phyloP scores from a whole-genome alignment of 2,888 invertebrate genomes.

The Rhagonycha fulva region DNA sequence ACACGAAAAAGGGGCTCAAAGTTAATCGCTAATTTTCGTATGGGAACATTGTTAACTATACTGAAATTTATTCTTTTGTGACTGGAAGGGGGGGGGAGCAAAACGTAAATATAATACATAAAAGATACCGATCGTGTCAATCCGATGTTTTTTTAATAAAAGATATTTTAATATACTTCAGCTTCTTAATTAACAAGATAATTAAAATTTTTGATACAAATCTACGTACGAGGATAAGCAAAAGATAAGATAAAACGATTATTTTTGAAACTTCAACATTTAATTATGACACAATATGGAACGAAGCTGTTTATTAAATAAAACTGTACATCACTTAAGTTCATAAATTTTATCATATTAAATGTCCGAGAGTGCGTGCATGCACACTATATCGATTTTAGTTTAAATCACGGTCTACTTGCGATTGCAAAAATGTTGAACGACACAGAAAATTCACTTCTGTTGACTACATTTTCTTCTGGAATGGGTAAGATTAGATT shows the following conservation, averaged over 20 bases:
- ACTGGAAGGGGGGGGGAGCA: too few relatives aligned
- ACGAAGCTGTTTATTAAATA: neutral
- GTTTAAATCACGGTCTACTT: neutral
- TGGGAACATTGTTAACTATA: too few relatives aligned
- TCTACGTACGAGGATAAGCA: neutral
- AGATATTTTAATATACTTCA: neutral
- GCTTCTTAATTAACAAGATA: neutral
- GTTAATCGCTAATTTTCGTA: too few relatives aligned
- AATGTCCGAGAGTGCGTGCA: neutral
- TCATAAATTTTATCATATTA: neutral
- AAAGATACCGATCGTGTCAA: neutral
- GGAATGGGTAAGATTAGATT: constrained; percentile 66
- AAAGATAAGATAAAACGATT: neutral
- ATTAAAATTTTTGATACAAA: neutral
- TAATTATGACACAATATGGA: neutral
- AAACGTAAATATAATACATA: too few relatives aligned
- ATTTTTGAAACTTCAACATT: neutral
- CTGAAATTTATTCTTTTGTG: too few relatives aligned
- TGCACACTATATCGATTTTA: neutral
- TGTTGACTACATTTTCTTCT: constrained; percentile 60
- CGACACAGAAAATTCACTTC: constrained; percentile 45
- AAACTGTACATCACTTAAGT: neutral
- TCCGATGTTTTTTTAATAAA: neutral
- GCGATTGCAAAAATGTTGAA: constrained; percentile 31
- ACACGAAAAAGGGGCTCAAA: too few relatives aligned